Conservation (phyloP, 1,140 invertebrate species). For the Zaprionus lachaisei region DNA sequence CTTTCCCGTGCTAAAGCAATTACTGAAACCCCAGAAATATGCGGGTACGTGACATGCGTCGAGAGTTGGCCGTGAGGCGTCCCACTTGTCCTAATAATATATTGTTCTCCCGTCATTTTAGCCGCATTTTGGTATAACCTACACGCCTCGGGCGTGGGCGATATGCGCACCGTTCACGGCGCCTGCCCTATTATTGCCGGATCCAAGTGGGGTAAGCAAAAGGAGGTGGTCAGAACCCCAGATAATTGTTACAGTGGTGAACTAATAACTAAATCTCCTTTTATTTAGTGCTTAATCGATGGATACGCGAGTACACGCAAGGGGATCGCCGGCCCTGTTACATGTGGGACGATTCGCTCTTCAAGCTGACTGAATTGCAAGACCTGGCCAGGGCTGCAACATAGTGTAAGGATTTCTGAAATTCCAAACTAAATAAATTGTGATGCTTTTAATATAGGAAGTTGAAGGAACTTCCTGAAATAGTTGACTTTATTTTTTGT, state of each 20-base stretch:
- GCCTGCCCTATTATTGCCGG: constrained; percentile 98
- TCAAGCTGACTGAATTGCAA: constrained; percentile 7
- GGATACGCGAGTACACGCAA: constrained; percentile 71
- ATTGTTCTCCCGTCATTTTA: constrained; percentile 43
- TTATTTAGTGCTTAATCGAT: constrained; percentile 72
- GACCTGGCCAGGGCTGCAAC: constrained; percentile 12
- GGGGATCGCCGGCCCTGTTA: constrained; percentile 63
- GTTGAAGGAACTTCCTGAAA: constrained; percentile 55
- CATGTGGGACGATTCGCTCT: constrained; percentile 53
- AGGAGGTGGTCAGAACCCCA: neutral
- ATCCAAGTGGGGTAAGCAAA: constrained; percentile 93
- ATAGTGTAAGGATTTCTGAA: neutral
- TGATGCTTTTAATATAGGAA: constrained; percentile 46
- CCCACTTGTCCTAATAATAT: neutral
- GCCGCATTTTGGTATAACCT: constrained; percentile 99
- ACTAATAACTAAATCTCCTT: constrained; percentile 4
- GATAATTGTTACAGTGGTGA: neutral
- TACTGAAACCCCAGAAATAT: constrained; percentile 92
- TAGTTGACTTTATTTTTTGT: constrained; percentile 58
- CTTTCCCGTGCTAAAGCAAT: constrained; percentile 93
- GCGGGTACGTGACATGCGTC: constrained; percentile 42
- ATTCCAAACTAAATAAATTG: constrained; percentile 8
- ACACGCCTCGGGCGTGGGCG: constrained; percentile 94
- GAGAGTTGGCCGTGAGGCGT: neutral
- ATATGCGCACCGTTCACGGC: constrained; percentile 95